These are phyloP conservation scores for Helostoma temminkii DNA, from an alignment of 2,797 vertebrate genomes.

Conservation along the genomic window DNA sequence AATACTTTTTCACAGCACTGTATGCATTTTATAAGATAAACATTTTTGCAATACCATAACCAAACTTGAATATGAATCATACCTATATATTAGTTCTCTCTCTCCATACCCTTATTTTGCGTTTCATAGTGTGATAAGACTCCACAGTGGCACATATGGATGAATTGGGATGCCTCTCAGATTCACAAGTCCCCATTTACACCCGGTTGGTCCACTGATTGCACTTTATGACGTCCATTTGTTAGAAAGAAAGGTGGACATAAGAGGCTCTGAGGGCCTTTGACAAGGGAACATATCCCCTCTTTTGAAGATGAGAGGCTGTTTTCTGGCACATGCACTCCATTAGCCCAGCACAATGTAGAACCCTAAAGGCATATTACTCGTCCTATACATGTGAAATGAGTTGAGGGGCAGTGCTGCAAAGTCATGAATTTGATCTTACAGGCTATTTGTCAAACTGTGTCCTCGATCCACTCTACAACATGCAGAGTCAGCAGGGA, in stretches of 20 bases:
- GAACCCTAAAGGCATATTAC: constrained; percentile 12
- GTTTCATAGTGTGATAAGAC: neutral
- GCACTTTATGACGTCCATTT: constrained; percentile 22
- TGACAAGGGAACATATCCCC: constrained; percentile 29
- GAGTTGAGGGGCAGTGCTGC: constrained; percentile 7
- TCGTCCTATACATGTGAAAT: constrained; percentile 1
- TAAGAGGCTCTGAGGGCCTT: constrained; percentile 22
- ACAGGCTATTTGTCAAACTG: constrained; percentile 2
- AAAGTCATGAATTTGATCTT: constrained; percentile 10
- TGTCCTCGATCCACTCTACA: constrained; percentile 1
- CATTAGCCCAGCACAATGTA: constrained; percentile 45
- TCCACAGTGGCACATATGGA: neutral
- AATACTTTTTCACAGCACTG: too few relatives aligned
- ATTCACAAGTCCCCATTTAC: neutral
- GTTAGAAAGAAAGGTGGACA: constrained; percentile 12
- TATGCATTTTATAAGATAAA: too few relatives aligned
- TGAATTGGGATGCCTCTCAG: neutral
- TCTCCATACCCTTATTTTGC: too few relatives aligned
- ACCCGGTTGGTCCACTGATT: constrained; percentile 4
- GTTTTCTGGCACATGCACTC: constrained; percentile 43
- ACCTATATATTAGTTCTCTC: too few relatives aligned
- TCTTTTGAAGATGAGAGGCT: constrained; percentile 39
- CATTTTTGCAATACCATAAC: too few relatives aligned
- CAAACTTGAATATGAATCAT: too few relatives aligned
- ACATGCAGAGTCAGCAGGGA: constrained; percentile 6